These are phyloP conservation scores for Burhinus oedicnemus DNA, from an alignment of 2,113 vertebrate genomes.

Conservation along the genomic window DNA sequence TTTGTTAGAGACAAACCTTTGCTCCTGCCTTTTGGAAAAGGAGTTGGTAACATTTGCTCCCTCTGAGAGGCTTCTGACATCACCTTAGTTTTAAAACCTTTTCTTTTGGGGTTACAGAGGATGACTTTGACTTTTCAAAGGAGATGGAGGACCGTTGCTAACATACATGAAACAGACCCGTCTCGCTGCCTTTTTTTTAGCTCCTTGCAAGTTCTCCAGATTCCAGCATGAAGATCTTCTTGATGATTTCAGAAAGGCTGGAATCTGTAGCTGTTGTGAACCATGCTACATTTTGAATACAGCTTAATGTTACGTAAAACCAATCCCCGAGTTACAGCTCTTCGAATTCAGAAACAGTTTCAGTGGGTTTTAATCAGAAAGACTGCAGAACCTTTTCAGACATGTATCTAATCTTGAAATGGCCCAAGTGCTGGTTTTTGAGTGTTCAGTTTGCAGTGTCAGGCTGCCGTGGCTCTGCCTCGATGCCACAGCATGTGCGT, in stretches of 20 bases:
- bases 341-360: background rate
- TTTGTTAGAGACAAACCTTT: background rate
- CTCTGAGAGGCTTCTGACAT: background rate
- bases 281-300: background rate
- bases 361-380: background rate
- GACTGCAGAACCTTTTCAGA: background rate
- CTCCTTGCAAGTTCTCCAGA: background rate
- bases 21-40: background rate
- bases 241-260: background rate
- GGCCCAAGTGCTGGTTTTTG: background rate
- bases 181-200: background rate
- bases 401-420: background rate
- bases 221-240: background rate
- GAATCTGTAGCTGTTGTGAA: background rate
- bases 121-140: background rate
- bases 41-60: background rate
- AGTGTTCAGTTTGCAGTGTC: background rate
- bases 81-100: background rate
- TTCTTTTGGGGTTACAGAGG: background rate
- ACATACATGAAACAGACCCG: background rate
- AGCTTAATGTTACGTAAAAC: background rate
- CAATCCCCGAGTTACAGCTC: rapidly evolving
- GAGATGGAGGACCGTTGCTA: background rate
- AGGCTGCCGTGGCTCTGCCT: background rate
- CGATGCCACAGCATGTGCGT: rapidly evolving